Evolutionary conservation across 2,888 invertebrate genomes (phyloP), one percentile per base, ranked within the genome.

Genomic region (Diabrotica balteata): DNA sequence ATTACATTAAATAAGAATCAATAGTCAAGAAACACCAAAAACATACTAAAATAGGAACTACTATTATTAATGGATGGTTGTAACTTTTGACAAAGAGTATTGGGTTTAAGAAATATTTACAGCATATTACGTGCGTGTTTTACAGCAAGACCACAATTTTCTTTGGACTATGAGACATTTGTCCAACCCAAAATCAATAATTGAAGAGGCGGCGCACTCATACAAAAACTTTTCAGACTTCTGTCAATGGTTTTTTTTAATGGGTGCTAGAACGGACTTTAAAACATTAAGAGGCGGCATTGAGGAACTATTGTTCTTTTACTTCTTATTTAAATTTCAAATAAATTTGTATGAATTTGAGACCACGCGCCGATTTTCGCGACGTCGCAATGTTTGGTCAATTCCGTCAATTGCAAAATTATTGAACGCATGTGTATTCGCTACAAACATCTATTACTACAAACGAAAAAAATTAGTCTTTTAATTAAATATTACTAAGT

Each of bases 151-250:
- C 52, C 68, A 72, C 71, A 75, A 72, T 71, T 69, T 70, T 72
- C 74, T 75, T 75, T 72, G 67, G 67, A 71, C 72, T 72, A 70
- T 69, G 59, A 68, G 72, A 70, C 72, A 63, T 63, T 71, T 71
- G 78, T 78, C 78, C 80, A 78, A 73, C 80, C 79, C 80, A 80
- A 80, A 80, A 80, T 80, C 80, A 80, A 80, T 80, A 80, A 79
- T 78, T 77, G 72, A 74, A 77, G 73, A 76, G 75, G 75, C 78
- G 77, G 77, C 77, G 78, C 78, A 80, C 75, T 74, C 72, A 72
- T 70, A 71, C 52, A 32, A 62, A 59, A 67, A 69, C 55, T 69
- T 64, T 52, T 61, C 70, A 63, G 60, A 72, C 66, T 63, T 63
- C 55, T 58, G 61, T 49, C 59, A 60, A 66, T 22, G 65, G 50